These are phyloP conservation scores for Pollenia labialis DNA, from an alignment of 2,888 invertebrate species.

Conservation along the genomic window DNA sequence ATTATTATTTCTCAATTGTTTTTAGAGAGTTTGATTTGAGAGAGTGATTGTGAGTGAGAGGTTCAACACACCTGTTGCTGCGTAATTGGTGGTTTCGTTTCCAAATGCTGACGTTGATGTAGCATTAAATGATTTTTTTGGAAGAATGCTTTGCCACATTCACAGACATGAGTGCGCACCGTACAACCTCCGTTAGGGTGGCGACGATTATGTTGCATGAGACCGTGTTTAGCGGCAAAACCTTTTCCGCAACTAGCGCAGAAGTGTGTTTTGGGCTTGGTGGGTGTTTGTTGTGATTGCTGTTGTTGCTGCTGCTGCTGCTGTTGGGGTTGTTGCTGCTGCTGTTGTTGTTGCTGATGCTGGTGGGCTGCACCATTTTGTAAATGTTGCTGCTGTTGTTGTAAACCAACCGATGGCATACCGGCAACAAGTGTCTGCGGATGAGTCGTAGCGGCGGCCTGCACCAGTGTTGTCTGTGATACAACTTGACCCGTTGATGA, in stretches of 20 bases:
- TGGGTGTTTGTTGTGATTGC: constrained; percentile 81
- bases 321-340: constrained; percentile 69
- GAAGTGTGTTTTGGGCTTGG: constrained; percentile 90
- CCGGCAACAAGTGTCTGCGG: constrained; percentile 82
- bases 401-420: constrained; percentile 81
- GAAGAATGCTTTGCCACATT: constrained; percentile 93
- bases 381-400: constrained; percentile 85
- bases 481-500: constrained; percentile 84
- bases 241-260: constrained; percentile 92
- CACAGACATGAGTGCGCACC: constrained; percentile 91
- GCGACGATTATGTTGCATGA: constrained; percentile 91
- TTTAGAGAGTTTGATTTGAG: constrained; percentile 73
- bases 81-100: constrained; percentile 83
- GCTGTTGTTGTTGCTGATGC: constrained; percentile 74
- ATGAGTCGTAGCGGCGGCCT: constrained; percentile 82
- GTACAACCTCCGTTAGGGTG: constrained; percentile 93
- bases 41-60: constrained; percentile 72
- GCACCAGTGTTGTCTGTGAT: constrained; percentile 84
- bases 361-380: constrained; percentile 80
- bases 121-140: constrained; percentile 93
- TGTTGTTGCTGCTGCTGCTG: constrained; percentile 75
- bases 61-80: constrained; percentile 83
- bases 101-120: constrained; percentile 90
- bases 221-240: constrained; percentile 92
- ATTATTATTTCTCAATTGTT: constrained; percentile 68